Base-by-base conservation (phyloP, 1,140 invertebrate species). In the Dreissena rostriformis region DNA sequence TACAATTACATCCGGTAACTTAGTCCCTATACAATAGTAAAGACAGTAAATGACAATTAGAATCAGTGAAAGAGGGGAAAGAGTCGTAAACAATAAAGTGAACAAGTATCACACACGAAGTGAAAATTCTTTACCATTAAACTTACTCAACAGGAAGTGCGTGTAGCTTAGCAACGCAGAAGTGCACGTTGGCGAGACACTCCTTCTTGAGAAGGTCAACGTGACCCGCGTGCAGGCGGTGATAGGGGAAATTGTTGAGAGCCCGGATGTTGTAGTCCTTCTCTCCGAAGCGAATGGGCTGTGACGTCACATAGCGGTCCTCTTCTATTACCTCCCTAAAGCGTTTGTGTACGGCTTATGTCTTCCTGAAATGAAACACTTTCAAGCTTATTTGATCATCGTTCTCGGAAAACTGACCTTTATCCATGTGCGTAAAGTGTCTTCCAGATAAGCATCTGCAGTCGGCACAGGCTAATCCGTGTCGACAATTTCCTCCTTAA, bases 111-210 rank as follows among this genome's bases (percentile, higher is more conserved):
- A 39, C 39, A 39, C 39, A 39, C 39, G 39, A 2, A 39, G 39
- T 39, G 39, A 39, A 39, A 39, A 39, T 39, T 39, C 39, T 39
- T 39, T 39, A 39, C 39, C 39, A 39, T 61, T 6, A n/a, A 61
- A 61, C 57, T 61, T 24, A 89, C 88, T 72, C 74, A 29, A 87
- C 14, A 22, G 80, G 81, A 26, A 72, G 29, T 6, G 86, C 87
- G 39, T 80, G 68, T 15, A 99, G 93, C 93, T 99, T 99, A 0
- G 98, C 97, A 91, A 99, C 97, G 0, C 99, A 94, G 97, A 98
- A 99, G 86, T 98, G 96, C 91, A 99, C 99, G 93, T 99, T 99
- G 93, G 99, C 99, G 0, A 99, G 94, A 24, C 99, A 98, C 90
- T 98, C 95, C 78, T 96, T 96, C 91, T 98, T 98, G 0, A 99